Evolutionary conservation across 1,140 invertebrate species (phyloP), one percentile per base, ranked within the genome.

Genomic region (Brachionus koreanus): DNA sequence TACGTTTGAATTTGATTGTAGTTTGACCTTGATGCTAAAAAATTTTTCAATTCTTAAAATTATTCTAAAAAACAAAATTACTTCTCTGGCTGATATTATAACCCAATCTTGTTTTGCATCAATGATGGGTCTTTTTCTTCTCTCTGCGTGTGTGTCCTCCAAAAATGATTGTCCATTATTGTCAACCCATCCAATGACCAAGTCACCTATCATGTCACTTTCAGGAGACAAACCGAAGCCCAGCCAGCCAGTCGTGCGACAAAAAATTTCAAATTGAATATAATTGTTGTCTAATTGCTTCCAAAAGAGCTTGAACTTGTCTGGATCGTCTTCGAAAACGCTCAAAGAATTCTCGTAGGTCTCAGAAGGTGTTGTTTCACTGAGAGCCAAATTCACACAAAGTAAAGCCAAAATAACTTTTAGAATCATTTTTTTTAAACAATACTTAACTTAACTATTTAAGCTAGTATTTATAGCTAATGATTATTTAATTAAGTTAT

Each of bases 141-240:
- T 33, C 33, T 67, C 63, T 12, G 63, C 10, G 29, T 67, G 23
- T 2, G 63, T 67, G 13, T 67, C 63, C n/a, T 67, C 63, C 35
- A 67, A 67, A 67, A 67, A 67, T 67, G 63, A 1, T 12, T 67
- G 33, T 46, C 72, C 72, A 46, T 76, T 46, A 33, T 46, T 52
- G 42, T 76, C 72, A 7, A 76, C 39, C 72, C 72, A 76, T 16
- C 72, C 72, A 10, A 67, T 33, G 12, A 35, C 29, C 29, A 67
- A 13, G 13, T 67, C 63, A 9, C 91, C 91, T 84, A 90, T 90
- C 93, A 94, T 94, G 84, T 91, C 90, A 72, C 92, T 92, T 86
- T 92, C 92, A 82, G 90, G 91, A 83, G 93, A 94, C 86, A 94
- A 92, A 72, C 93, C 93, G 84, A 94, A 91, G 19, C 93, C 93